A percentile compares a stretch with the other conserved stretches of the same genome.
Conservation (phyloP, 2,888 invertebrate species). For the Tinea trinotella region DNA sequence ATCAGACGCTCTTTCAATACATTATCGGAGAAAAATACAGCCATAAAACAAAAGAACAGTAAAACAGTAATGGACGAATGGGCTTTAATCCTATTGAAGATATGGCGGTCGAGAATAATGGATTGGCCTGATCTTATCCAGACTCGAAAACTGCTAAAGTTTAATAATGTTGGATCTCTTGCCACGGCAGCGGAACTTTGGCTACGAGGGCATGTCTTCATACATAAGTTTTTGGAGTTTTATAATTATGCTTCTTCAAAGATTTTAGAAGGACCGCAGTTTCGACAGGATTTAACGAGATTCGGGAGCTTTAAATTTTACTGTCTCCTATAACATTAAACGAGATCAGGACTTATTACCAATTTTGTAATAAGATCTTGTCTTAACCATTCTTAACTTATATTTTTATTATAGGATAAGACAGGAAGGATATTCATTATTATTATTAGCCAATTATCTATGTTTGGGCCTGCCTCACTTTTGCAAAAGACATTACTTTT, state of each 20-base stretch:
- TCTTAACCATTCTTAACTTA: no score
- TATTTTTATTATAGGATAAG: no score
- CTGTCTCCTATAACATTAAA: constrained; percentile 1
- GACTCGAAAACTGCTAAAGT: constrained; percentile 37
- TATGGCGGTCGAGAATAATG: constrained; percentile 51
- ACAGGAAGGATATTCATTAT: no score
- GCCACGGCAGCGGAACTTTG: constrained; percentile 1
- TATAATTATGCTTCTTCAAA: constrained; percentile 16
- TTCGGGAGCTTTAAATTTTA: constrained; percentile 11
- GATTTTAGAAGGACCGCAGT: constrained; percentile 16
- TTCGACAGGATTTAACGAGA: constrained; percentile 15
- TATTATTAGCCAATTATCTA: no score
- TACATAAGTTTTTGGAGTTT: constrained; percentile 13
- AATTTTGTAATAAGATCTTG: neutral
- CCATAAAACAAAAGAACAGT: constrained; percentile 60
- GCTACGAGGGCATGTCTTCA: constrained; percentile 8
- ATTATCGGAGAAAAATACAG: constrained; percentile 48
- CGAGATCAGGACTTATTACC: neutral
- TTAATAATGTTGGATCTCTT: constrained; percentile 28
- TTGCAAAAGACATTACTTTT: no score
- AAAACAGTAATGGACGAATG: constrained; percentile 51
- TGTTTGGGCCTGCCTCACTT: no score
- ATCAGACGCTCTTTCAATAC: constrained; percentile 42
- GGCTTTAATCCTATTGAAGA: constrained; percentile 50
- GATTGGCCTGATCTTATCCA: constrained; percentile 44